Base-by-base conservation (phyloP, 2,797 vertebrate species). In the Leptatherina wallacei region DNA sequence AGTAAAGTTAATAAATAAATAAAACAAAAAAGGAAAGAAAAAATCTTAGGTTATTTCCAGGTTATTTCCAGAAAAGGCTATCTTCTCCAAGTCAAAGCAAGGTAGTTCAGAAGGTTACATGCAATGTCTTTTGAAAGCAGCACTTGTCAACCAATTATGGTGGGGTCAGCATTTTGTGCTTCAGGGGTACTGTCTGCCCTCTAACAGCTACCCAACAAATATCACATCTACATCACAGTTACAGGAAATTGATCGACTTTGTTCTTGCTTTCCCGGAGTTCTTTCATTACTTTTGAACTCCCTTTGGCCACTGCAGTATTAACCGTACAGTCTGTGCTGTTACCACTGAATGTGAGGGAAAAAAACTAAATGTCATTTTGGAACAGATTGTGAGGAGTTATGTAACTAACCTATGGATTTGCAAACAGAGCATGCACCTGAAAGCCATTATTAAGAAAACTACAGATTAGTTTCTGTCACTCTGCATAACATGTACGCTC, bases 151-250 rank as follows among this genome's bases (percentile, higher is more conserved):
- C 47, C 56, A 29, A 71, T 69, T 65, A 35, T 42, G 35, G 54
- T 64, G 11, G 27, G 61, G 44, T 88, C 52, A 58, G 24, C 67
- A 59, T 82, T 61, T 78, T 65, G 82, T 68, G 54, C 71, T 64
- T 86, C 76, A 77, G 57, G 70, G 74, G 77, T 72, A 32, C 73
- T 32, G 68, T 78, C 71, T 60, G 70, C 72, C 73, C 33, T 69
- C 51, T 87, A 38, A 63, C 90, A 75, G 70, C 73, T 59, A 77
- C 69, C 69, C 80, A 73, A 78, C 84, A 92, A 88, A 92, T 91
- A 89, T 81, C 89, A 80, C 86, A 83, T 77, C 82, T 73, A 73
- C 71, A 30, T 83, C 78, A 70, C 65, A 88, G 49, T 85, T 82
- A 78, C 84, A 76, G 81, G 85, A 91, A 87, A 82, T 71, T 11